phyloP scores from a whole-genome alignment of 2,113 vertebrate species.

The Myxocyprinus asiaticus region DNA sequence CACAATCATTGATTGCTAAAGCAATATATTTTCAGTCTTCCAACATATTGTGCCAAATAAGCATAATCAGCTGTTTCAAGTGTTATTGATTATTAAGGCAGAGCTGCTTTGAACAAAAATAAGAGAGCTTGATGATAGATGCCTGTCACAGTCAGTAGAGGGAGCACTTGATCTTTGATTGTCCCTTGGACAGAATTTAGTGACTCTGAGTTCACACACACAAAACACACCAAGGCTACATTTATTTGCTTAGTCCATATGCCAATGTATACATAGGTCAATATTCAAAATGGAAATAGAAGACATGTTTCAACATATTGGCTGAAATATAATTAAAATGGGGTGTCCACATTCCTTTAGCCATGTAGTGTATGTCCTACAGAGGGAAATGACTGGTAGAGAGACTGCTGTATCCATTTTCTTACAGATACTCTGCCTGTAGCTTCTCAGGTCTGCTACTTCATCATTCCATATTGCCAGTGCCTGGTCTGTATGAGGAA shows the following conservation, averaged over 20 bases:
- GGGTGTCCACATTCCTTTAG: no score
- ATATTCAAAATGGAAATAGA: no score
- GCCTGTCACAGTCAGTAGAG: slow-evolving; percentile 7
- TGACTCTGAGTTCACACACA: not conserved
- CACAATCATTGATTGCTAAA: no score
- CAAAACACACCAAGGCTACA: no score
- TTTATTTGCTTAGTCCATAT: not conserved
- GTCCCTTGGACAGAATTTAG: not conserved
- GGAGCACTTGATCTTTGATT: slow-evolving; percentile 27
- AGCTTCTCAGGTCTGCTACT: not conserved
- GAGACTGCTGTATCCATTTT: not conserved
- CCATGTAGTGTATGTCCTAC: not conserved
- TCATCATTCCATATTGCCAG: not conserved
- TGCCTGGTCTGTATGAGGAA: slow-evolving; percentile 12
- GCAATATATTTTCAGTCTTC: no score
- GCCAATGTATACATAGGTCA: not conserved
- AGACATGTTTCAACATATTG: no score
- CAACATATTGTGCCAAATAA: no score
- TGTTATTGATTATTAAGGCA: no score
- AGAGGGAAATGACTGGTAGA: not conserved
- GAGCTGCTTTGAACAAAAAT: no score
- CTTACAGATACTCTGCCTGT: not conserved
- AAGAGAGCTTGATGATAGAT: no score
- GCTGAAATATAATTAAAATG: no score
- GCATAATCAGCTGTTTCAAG: no score